phyloP scores from a whole-genome alignment of 2,888 invertebrate genomes.

The Conus canariensis region DNA sequence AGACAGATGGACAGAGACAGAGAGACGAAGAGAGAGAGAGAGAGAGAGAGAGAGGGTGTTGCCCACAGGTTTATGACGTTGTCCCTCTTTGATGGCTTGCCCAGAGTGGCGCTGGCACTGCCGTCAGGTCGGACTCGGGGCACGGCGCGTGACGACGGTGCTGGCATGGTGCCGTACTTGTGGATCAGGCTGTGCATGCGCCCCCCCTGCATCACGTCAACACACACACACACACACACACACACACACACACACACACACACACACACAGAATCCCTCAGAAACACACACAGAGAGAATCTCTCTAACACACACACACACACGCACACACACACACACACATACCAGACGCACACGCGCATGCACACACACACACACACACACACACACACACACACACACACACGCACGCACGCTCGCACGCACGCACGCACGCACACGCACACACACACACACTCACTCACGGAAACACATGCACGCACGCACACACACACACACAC shows the following conservation, averaged over 20 bases:
- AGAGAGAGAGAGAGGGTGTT: no score
- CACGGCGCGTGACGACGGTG: conserved; percentile 54
- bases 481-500: background rate
- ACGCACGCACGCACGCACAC: background rate
- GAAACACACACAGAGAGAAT: background rate
- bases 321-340: background rate
- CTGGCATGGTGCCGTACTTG: conserved; percentile 56
- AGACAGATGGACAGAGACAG: no score
- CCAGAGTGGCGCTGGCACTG: conserved; percentile 60
- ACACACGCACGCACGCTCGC: background rate
- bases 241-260: background rate
- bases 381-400: background rate
- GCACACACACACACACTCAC: background rate
- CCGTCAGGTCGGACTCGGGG: conserved; percentile 65
- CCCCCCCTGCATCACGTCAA: conserved; percentile 56
- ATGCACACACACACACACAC: no score
- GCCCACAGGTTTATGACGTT: conserved; percentile 58
- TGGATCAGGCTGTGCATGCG: conserved; percentile 64
- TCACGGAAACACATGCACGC: background rate
- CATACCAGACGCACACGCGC: background rate
- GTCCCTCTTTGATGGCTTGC: conserved; percentile 61
- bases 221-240: background rate
- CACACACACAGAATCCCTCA: background rate
- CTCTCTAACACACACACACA: background rate
- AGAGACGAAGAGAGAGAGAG: no score